phyloP scores from a whole-genome alignment of 2,888 invertebrate genomes.

The Celastrina argiolus region DNA sequence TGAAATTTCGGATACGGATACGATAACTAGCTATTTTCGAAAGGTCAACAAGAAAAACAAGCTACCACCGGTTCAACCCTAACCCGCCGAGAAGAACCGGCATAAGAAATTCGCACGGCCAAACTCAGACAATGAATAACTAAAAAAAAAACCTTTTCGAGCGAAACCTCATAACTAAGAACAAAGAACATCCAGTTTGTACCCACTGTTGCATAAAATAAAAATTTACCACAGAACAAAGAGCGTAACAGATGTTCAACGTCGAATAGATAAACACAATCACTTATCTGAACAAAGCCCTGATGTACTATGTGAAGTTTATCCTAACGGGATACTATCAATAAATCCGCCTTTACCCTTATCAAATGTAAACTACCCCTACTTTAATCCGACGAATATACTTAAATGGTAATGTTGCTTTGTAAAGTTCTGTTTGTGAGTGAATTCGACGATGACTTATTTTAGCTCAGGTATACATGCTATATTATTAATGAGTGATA shows the following conservation, averaged over 20 bases:
- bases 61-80: too few species aligned
- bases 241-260: neutral
- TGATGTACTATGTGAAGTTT: neutral
- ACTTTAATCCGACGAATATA: conserved; percentile 9
- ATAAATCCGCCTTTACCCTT: conserved; percentile 17
- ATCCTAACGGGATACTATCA: conserved; percentile 6
- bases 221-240: conserved; percentile 1
- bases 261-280: conserved; percentile 7
- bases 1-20: too few species aligned
- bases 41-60: too few species aligned
- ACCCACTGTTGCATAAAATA: neutral
- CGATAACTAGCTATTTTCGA: too few species aligned
- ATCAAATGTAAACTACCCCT: conserved; percentile 17
- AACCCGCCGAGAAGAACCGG: too few species aligned
- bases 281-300: neutral
- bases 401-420: neutral
- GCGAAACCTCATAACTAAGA: too few species aligned
- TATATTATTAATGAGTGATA: too few species aligned
- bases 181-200: neutral
- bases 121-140: too few species aligned
- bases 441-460: neutral
- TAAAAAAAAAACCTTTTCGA: too few species aligned
- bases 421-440: conserved; percentile 5
- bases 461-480: neutral
- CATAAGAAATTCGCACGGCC: too few species aligned